Percentiles rank a stretch among this genome's conserved stretches.
phyloP scores from a whole-genome alignment of 1,140 invertebrate species.

The Tetraneura akinire region DNA sequence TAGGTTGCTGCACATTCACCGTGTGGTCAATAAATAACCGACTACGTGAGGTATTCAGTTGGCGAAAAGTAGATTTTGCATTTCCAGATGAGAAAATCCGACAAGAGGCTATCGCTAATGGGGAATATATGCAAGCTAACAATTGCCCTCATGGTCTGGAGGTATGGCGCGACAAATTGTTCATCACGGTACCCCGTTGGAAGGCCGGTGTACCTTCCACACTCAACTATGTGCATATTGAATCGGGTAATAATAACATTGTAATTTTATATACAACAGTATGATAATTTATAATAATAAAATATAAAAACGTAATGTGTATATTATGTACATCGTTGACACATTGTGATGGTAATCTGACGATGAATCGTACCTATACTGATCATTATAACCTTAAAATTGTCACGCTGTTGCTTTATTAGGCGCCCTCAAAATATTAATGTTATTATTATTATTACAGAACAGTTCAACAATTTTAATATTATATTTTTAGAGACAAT shows the following conservation, averaged over 20 bases:
- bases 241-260: conserved; percentile 65
- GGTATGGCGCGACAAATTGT: conserved; percentile 74
- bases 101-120: conserved; percentile 66
- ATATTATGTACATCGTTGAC: background rate
- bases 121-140: conserved; percentile 72
- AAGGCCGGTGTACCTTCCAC: conserved; percentile 70
- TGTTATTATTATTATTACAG: background rate
- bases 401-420: background rate
- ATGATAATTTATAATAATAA: background rate
- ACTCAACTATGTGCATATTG: conserved; percentile 66
- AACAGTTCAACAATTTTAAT: background rate
- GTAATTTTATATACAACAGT: background rate
- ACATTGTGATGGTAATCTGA: background rate
- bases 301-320: background rate
- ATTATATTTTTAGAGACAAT: no score
- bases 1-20: conserved; percentile 15
- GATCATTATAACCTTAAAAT: background rate
- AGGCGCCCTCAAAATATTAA: background rate
- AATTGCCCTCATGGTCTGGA: conserved; percentile 76
- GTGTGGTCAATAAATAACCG: conserved; percentile 56
- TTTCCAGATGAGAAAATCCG: conserved; percentile 67
- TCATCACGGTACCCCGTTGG: conserved; percentile 78
- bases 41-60: conserved; percentile 70
- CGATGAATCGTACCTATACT: background rate
- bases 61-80: conserved; percentile 73